Evolutionary conservation across 2,888 invertebrate species (phyloP).

Genomic region (Mythimna pallens): DNA sequence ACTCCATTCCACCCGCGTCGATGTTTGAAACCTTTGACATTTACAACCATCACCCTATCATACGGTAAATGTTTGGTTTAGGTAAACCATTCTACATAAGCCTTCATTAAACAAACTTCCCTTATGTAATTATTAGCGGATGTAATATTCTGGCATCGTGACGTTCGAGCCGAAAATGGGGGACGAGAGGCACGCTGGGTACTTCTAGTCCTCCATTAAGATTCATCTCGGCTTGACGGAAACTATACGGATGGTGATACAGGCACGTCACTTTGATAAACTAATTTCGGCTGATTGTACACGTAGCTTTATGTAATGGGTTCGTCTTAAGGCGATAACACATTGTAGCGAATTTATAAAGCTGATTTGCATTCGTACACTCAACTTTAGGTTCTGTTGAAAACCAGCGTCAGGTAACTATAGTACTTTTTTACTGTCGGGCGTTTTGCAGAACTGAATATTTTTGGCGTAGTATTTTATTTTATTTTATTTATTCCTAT

Average conservation of each 20-base stretch:
- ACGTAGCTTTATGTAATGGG: constrained; percentile 47
- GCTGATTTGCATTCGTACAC: not conserved
- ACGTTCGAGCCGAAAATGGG: constrained; percentile 24
- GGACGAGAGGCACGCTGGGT: constrained; percentile 17
- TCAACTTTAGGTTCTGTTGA: too few species aligned
- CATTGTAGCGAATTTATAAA: constrained; percentile 11
- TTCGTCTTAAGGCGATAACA: constrained; percentile 31
- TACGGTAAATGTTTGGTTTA: constrained; percentile 36
- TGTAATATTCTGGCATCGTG: constrained; percentile 35
- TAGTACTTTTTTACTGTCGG: too few species aligned
- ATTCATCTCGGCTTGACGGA: constrained; percentile 30
- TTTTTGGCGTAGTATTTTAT: too few species aligned
- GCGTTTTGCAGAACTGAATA: too few species aligned
- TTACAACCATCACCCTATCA: constrained; percentile 5
- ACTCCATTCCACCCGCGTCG: not conserved
- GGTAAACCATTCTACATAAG: constrained; percentile 34
- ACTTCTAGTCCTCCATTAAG: constrained; percentile 45
- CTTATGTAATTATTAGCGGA: constrained; percentile 30
- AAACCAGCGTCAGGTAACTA: too few species aligned
- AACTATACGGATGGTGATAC: constrained; percentile 45
- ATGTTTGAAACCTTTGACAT: constrained; percentile 22
- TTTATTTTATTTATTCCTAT: too few species aligned
- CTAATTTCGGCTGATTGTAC: constrained; percentile 55
- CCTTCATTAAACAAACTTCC: constrained; percentile 29
- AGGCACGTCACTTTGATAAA: constrained; percentile 52